Evolutionary conservation across 1,140 invertebrate genomes (phyloP).

Genomic region (Leptinotarsa texana): DNA sequence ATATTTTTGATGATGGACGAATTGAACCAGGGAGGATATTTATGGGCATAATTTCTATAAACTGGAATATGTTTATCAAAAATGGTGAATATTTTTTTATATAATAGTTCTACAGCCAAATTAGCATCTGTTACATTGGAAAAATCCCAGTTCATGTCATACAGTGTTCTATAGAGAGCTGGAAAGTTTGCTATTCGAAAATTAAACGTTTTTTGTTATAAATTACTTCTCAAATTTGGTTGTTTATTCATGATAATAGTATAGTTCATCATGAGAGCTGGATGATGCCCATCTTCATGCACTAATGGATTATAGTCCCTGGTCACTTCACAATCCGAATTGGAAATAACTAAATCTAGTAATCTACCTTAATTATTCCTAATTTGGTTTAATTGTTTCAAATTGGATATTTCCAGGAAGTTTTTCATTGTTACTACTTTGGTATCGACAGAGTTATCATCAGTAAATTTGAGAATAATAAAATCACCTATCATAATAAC

Average conservation of each 20-base stretch:
- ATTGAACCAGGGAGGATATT: conserved; percentile 8
- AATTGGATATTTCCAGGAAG: conserved; percentile 1
- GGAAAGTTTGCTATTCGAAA: conserved; percentile 2
- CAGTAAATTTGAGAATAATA: background rate
- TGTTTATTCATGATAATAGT: background rate
- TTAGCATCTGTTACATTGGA: conserved; percentile 8
- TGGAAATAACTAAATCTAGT: conserved; percentile 9
- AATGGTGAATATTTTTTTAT: background rate
- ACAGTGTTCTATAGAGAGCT: conserved; percentile 7
- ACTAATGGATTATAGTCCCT: background rate
- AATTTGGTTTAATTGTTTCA: background rate
- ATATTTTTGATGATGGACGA: conserved; percentile 9
- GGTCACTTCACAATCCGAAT: conserved; percentile 3
- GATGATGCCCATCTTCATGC: background rate
- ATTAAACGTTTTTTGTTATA: background rate
- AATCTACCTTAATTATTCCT: background rate
- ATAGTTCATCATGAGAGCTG: background rate
- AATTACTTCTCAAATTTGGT: background rate
- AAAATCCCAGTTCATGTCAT: conserved; percentile 13
- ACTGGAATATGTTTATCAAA: background rate
- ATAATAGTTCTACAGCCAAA: conserved; percentile 5
- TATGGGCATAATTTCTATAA: conserved; percentile 3
- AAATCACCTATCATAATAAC: conserved; percentile 2
- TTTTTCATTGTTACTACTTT: background rate
- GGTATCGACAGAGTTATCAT: conserved; percentile 9